A percentile compares a stretch with the other conserved stretches of the same genome.
phyloP scores from a whole-genome alignment of 1,140 invertebrate species.

The Colletes gigas region DNA sequence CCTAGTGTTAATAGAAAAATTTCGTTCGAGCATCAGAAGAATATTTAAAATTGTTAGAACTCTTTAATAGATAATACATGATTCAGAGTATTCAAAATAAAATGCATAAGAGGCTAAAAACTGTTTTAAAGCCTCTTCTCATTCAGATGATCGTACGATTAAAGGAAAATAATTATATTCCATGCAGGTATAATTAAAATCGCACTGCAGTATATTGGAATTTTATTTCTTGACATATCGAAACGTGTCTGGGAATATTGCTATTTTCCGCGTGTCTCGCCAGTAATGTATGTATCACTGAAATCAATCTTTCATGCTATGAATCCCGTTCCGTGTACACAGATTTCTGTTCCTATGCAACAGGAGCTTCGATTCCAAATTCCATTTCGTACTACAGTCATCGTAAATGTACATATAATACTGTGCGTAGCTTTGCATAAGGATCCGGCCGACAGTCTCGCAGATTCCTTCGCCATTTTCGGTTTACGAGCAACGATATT shows the following conservation, averaged over 20 bases:
- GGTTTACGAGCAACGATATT: constrained; percentile 41
- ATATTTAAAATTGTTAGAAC: too few species aligned
- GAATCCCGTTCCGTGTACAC: background rate
- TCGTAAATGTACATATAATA: constrained; percentile 49
- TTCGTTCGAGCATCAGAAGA: too few species aligned
- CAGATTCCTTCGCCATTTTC: background rate
- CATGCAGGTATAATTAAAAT: too few species aligned
- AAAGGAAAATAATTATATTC: too few species aligned
- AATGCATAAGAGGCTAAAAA: too few species aligned
- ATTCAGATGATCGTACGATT: too few species aligned
- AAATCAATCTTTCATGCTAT: constrained; percentile 29
- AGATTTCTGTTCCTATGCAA: constrained; percentile 18
- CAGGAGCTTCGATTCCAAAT: constrained; percentile 22
- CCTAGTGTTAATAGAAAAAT: too few species aligned
- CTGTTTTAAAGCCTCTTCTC: too few species aligned
- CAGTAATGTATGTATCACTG: background rate
- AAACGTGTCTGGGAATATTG: background rate
- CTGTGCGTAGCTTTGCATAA: constrained; percentile 36
- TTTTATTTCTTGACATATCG: background rate
- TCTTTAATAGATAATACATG: too few species aligned
- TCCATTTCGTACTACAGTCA: constrained; percentile 26
- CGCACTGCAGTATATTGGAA: background rate
- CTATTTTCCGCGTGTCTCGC: background rate
- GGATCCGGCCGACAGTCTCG: constrained; percentile 6
- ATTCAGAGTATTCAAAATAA: too few species aligned